Conservation (phyloP, 1,140 invertebrate species). For the Drosophila punjabiensis region DNA sequence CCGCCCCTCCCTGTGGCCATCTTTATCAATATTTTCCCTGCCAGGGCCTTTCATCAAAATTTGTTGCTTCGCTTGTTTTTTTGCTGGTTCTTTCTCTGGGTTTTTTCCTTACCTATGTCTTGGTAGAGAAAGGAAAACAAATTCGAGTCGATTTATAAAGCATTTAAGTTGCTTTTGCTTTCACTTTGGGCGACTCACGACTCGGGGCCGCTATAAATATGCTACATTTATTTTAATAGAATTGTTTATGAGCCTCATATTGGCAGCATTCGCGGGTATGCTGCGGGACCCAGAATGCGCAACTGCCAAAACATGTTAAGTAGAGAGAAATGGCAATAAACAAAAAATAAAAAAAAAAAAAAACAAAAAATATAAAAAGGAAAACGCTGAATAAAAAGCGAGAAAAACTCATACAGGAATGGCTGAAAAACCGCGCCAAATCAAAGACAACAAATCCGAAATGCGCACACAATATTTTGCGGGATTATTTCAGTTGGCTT, state of each 20-base stretch:
- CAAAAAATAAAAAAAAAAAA: constrained; percentile 30
- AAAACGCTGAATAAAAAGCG: constrained; percentile 30
- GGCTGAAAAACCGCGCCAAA: constrained; percentile 66
- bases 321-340: constrained; percentile 44
- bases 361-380: constrained; percentile 2
- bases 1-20: constrained; percentile 1
- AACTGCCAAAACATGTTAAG: constrained; percentile 78
- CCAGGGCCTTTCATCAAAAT: constrained; percentile 56
- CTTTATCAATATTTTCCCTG: constrained; percentile 55
- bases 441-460: constrained; percentile 77
- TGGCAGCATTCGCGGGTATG: constrained; percentile 29
- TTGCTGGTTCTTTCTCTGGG: not conserved
- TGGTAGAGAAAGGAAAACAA: constrained; percentile 55
- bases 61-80: constrained; percentile 56
- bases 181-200: constrained; percentile 27
- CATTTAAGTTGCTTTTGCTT: constrained; percentile 67
- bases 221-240: constrained; percentile 83
- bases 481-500: constrained; percentile 83
- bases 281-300: constrained; percentile 51
- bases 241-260: constrained; percentile 76
- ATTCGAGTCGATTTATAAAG: constrained; percentile 76
- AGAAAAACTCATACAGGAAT: constrained; percentile 31
- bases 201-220: constrained; percentile 63
- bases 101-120: constrained; percentile 11
- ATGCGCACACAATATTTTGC: constrained; percentile 76